Evolutionary conservation across 92 coral and sea anemone genomes (phyloP).

Genomic region (Bergia puertoricense): DNA sequence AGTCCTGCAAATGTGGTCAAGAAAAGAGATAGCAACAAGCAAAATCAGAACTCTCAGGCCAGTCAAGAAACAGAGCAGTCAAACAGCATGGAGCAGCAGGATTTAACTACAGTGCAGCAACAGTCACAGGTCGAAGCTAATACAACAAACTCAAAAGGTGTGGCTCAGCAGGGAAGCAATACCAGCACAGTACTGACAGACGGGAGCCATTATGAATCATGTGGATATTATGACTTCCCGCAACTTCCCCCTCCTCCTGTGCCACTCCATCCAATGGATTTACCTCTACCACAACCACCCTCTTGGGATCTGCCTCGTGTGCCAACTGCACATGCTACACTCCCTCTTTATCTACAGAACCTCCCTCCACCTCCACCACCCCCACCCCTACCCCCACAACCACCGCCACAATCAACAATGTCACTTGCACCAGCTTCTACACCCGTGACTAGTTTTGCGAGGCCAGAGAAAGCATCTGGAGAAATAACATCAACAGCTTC

Average conservation of each 20-base stretch:
- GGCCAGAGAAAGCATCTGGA: background rate
- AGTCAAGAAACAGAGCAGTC: background rate
- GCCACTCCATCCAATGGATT: slow-evolving; percentile 55
- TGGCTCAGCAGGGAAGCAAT: background rate
- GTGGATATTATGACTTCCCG: slow-evolving; percentile 48
- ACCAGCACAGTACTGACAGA: background rate
- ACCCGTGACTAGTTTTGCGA: background rate
- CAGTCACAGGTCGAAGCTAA: background rate
- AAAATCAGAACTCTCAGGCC: background rate
- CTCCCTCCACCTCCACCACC: slow-evolving; percentile 57
- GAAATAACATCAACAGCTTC: slow-evolving; percentile 13
- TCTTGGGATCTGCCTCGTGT: slow-evolving; percentile 75
- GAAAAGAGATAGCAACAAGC: background rate
- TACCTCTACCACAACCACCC: slow-evolving; percentile 70
- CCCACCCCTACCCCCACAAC: background rate
- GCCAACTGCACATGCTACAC: slow-evolving; percentile 78
- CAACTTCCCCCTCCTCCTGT: slow-evolving; percentile 75
- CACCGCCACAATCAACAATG: slow-evolving; percentile 12
- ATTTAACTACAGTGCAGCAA: background rate
- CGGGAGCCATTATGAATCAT: background rate
- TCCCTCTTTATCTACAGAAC: slow-evolving; percentile 52
- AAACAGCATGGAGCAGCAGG: background rate
- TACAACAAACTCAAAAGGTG: background rate
- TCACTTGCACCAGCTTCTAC: slow-evolving; percentile 18
- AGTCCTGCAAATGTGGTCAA: background rate